Base-by-base conservation (phyloP, 2,113 vertebrate genomes). In the Speoplatyrhinus poulsoni region DNA sequence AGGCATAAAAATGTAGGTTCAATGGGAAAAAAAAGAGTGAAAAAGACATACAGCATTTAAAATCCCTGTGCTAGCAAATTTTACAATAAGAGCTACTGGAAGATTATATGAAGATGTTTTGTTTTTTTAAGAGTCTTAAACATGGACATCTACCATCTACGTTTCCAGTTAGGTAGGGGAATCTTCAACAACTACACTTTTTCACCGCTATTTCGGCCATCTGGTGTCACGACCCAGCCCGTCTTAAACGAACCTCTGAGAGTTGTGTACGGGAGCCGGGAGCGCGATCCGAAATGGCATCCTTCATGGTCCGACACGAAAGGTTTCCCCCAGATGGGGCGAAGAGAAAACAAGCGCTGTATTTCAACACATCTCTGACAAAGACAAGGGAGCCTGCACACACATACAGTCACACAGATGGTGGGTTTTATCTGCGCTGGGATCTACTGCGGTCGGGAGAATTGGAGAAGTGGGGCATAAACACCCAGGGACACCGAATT, bases 321-420 rank as follows among this genome's bases (percentile, higher is more conserved):
- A 85, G 81, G 77, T 75, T 82, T 79, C 72, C 65, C 62, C 79
- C 65, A 83, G 77, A 80, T 88, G 79, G 72, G 69, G 73, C 62
- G 36, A 56, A 70, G 60, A 62, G 67, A 55, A 80, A 66, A 82
- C 66, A 81, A 59, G 47, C 36, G 9, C 53, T 2, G 13, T 75
- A 75, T 79, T 76, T 86, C 81, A 82, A 77, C 82, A 85, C 62
- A 15, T 79, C 67, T 71, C 75, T 67, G 82, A 88, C 78, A 79
- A 79, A 82, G 76, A 81, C 75, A 78, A 59, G 73, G 80, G 78
- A 67, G 77, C 79, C 75, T 32, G 61, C 3, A 12, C 52, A 60
- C 53, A 36, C 47, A 32, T 16, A 17, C 17, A 59, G 12, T 4
- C 36, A 11, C n/a, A 58, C 16, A 8, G 3, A 50, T 56, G 60